Conservation (phyloP, 2,888 invertebrate species). For the Alentia gelatinosa region DNA sequence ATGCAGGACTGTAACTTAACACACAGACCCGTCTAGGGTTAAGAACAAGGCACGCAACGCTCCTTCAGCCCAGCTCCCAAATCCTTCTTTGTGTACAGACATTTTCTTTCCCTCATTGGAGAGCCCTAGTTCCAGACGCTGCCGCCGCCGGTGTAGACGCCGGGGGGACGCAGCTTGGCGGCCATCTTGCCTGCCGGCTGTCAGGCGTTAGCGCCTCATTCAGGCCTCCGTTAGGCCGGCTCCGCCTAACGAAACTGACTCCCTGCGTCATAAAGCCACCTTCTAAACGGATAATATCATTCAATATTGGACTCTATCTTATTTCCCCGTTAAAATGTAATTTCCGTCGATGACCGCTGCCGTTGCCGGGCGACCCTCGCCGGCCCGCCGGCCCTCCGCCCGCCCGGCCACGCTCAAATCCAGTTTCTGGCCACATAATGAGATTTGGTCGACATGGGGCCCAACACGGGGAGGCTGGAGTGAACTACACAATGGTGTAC, state of each 20-base stretch:
- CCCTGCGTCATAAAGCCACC: constrained; percentile 50
- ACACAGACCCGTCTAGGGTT: too few species aligned
- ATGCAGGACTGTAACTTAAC: too few species aligned
- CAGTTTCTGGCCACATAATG: constrained; percentile 35
- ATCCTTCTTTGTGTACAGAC: not conserved
- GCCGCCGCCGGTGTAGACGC: not conserved
- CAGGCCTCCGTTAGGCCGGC: not conserved
- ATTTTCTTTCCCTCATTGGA: not conserved
- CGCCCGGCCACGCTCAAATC: constrained; percentile 39
- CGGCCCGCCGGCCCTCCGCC: not conserved
- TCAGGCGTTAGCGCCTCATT: constrained; percentile 1
- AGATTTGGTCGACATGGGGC: constrained; percentile 45
- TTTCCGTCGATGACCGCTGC: constrained; percentile 4
- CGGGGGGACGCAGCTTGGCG: not conserved
- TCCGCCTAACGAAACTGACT: constrained; percentile 48
- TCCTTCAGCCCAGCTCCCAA: not conserved
- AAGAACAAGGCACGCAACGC: not conserved
- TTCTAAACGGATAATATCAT: constrained; percentile 56
- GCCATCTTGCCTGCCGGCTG: constrained; percentile 28
- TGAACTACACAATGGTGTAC: not conserved
- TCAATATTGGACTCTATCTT: constrained; percentile 58
- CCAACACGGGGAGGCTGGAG: not conserved
- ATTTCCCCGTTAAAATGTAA: constrained; percentile 58
- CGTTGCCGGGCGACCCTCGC: not conserved
- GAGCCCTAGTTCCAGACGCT: not conserved